phyloP scores from a whole-genome alignment of 2,888 invertebrate species.

The Hymenopus coronatus region DNA sequence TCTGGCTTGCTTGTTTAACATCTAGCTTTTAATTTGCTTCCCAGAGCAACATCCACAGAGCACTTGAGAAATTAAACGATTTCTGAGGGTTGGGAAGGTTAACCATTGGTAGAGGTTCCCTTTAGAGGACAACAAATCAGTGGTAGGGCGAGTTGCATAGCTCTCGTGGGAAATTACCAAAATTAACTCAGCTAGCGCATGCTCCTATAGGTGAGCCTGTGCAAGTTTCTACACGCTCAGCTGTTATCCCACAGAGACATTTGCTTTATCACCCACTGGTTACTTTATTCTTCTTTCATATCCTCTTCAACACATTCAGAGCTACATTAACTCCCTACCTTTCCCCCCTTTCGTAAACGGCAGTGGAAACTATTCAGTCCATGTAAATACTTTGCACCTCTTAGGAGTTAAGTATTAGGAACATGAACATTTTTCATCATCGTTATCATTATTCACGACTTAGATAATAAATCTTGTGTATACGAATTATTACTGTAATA shows the following conservation, averaged over 20 bases:
- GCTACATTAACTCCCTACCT: neutral
- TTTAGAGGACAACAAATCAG: slow-evolving; percentile 10
- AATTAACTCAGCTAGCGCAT: slow-evolving; percentile 1
- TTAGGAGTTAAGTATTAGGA: no score
- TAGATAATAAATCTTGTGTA: no score
- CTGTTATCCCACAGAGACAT: neutral
- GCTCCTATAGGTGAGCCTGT: neutral
- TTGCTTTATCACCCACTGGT: neutral
- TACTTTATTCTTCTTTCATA: neutral
- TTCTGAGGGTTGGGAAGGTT: neutral
- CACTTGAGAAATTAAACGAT: neutral
- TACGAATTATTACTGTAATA: no score
- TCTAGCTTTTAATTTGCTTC: neutral
- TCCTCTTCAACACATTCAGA: neutral
- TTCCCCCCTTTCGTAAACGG: neutral
- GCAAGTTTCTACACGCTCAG: neutral
- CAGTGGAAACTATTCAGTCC: neutral
- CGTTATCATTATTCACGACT: no score
- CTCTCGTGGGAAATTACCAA: slow-evolving; percentile 16
- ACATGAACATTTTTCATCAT: no score
- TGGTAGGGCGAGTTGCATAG: neutral
- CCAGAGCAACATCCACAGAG: neutral
- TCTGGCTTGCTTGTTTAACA: neutral
- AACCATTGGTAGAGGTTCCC: neutral
- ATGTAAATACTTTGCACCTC: no score